Conservation (phyloP, 64 coral and sea anemone species). For the Cladopsammia gracilis region DNA sequence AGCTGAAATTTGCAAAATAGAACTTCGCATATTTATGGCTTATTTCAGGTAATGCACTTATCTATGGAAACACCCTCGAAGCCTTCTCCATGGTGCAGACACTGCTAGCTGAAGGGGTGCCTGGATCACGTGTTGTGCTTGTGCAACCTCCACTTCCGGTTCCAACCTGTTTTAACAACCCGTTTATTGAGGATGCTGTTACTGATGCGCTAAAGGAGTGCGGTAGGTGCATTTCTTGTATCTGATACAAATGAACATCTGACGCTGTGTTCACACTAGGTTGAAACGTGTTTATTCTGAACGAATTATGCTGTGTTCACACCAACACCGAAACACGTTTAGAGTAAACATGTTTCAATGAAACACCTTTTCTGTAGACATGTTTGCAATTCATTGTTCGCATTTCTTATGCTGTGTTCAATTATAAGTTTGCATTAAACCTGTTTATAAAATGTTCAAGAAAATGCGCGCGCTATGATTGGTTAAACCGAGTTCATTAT, state of each 20-base stretch:
- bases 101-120: conserved; percentile 70
- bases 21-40: too few species aligned
- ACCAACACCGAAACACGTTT: too few species aligned
- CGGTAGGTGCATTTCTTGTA: conserved; percentile 37
- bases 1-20: not conserved
- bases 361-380: too few species aligned
- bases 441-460: too few species aligned
- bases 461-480: too few species aligned
- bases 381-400: too few species aligned
- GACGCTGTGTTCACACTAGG: too few species aligned
- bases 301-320: too few species aligned
- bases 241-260: not conserved
- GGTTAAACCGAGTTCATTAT: too few species aligned
- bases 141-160: conserved; percentile 83
- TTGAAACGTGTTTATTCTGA: not conserved
- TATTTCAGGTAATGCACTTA: conserved; percentile 80
- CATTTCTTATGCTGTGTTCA: too few species aligned
- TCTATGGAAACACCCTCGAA: conserved; percentile 87
- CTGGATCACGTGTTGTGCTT: conserved; percentile 74
- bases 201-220: conserved; percentile 60
- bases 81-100: conserved; percentile 86
- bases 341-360: too few species aligned
- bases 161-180: conserved; percentile 93
- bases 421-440: too few species aligned
- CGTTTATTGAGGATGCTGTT: conserved; percentile 85